phyloP scores from a whole-genome alignment of 2,113 vertebrate genomes.

The Ageneiosus marmoratus region DNA sequence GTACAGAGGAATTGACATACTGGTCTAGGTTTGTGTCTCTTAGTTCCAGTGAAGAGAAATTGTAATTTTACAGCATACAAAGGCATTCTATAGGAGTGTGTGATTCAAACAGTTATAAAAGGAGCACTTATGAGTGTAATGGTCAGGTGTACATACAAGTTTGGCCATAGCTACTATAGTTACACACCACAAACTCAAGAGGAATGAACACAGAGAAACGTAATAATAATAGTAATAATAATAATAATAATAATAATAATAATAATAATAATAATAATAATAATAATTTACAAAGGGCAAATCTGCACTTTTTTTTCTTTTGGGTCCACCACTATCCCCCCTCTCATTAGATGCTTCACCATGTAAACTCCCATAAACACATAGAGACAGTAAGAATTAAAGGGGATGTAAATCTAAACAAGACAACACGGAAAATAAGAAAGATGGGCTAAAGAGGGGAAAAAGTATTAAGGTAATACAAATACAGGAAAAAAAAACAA shows the following conservation, averaged over 20 bases:
- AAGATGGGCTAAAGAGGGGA: background rate
- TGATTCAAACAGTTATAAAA: background rate
- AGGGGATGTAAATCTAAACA: background rate
- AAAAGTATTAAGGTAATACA: background rate
- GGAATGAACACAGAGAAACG: background rate
- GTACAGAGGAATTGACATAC: background rate
- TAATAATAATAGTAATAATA: slow-evolving; percentile 23
- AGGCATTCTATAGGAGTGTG: background rate
- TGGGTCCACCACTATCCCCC: background rate
- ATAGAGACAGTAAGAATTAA: background rate
- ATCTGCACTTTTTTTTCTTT: background rate
- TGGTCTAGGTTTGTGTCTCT: background rate
- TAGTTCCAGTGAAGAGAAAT: background rate
- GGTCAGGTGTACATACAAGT: background rate
- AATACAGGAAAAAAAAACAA: background rate
- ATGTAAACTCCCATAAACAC: background rate
- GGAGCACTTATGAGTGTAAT: background rate
- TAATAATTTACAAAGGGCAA: background rate
- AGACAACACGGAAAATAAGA: background rate
- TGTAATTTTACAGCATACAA: background rate
- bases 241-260: slow-evolving; percentile 19
- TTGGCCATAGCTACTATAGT: background rate
- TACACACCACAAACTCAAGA: slow-evolving; percentile 4
- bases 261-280: background rate
- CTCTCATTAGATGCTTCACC: background rate